Base-by-base conservation (phyloP, 2,797 vertebrate species). In the Sebastes elongatus region DNA sequence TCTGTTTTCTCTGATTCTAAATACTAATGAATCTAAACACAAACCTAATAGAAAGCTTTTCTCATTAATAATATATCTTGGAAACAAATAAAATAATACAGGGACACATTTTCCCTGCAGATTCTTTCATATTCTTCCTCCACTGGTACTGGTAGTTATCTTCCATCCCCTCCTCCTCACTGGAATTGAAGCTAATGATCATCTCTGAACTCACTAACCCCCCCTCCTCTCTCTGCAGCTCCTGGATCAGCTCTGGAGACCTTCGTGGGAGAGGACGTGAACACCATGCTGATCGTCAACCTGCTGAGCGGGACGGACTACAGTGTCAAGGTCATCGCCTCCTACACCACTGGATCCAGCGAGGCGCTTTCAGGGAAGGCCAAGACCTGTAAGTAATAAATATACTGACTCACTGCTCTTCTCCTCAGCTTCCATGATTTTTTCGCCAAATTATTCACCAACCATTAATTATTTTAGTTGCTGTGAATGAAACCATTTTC, bases 281-380 rank as follows among this genome's bases (percentile, higher is more conserved):
- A 95, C 89, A 98, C 96, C 85, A 98, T 99, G 92, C 94, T 99
- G 75, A 97, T 99, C 80, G 91, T 98, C 7, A 99, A 99, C 93
- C 97, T 99, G 78, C 91, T 98, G 81, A 98, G 97, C 10, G 98
- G 97, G 32, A 98, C 96, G 0, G 98, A 99, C 70, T 99, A 99
- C 95, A 97, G 93, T 0, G 93, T 99, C 42, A 98, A 97, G 91
- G 96, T 99, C 87, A 97, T 98, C 82, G 97, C 98, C 72, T 98
- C 98, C 1, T 99, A 99, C 93, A 96, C 96, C 52, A 96, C 97
- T 0, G 98, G 98, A 46, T 97, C 97, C 96, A 98, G 98, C 16
- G 97, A 98, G 0, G 96, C 98, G 1, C 95, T 99, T 10, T 85
- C 92, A 0, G 97, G 97, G 25, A 60, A 94, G 46, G 98, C 98